phyloP scores from a whole-genome alignment of 2,888 invertebrate genomes.

The Siphlonurus alternatus region DNA sequence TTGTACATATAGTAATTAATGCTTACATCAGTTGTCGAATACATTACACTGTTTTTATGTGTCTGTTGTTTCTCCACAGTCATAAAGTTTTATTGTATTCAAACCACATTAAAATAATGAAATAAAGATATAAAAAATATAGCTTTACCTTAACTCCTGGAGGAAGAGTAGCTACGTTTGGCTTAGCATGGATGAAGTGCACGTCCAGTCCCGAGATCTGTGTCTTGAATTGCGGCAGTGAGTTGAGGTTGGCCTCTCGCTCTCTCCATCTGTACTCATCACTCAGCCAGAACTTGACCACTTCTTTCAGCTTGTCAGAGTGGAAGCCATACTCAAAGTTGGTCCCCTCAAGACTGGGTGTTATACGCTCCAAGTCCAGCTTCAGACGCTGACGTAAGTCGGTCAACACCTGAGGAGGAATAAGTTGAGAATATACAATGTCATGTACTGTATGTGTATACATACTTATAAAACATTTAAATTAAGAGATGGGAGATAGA shows the following conservation, averaged over 20 bases:
- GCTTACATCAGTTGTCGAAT: too few species aligned
- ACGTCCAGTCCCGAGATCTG: conserved; percentile 50
- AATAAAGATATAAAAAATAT: conserved; percentile 26
- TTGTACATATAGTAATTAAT: too few species aligned
- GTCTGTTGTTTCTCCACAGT: too few species aligned
- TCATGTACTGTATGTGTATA: background rate
- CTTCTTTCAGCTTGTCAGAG: conserved; percentile 41
- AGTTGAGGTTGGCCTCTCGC: conserved; percentile 51
- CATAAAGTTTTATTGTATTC: too few species aligned
- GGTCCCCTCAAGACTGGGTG: conserved; percentile 27
- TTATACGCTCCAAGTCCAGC: conserved; percentile 30
- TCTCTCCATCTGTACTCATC: conserved; percentile 54
- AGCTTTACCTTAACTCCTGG: conserved; percentile 18
- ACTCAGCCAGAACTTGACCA: conserved; percentile 58
- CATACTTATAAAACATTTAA: too few species aligned
- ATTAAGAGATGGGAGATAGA: too few species aligned
- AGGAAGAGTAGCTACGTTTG: too few species aligned
- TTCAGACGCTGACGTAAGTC: conserved; percentile 42
- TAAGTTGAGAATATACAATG: background rate
- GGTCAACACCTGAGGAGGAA: conserved; percentile 32
- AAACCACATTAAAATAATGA: conserved; percentile 13
- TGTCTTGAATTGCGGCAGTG: conserved; percentile 55
- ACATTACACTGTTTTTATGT: too few species aligned
- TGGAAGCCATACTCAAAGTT: conserved; percentile 74
- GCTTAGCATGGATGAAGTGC: conserved; percentile 30